A percentile compares a stretch with the other conserved stretches of the same genome.
phyloP scores from a whole-genome alignment of 2,113 vertebrate species.

The Bos javanicus region DNA sequence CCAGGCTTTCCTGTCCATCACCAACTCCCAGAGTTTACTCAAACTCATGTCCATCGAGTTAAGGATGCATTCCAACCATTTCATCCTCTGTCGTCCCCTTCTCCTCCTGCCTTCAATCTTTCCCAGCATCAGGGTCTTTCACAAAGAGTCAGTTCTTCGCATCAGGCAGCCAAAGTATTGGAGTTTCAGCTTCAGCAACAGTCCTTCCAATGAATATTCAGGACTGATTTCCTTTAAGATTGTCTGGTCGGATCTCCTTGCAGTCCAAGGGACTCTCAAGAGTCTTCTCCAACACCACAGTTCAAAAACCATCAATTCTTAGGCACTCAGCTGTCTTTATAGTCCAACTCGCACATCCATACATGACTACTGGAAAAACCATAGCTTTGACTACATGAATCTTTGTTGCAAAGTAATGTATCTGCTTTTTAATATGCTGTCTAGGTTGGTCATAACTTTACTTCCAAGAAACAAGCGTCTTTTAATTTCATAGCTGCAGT shows the following conservation, averaged over 20 bases:
- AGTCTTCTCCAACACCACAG: not conserved
- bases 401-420: not conserved
- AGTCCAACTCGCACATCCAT: not conserved
- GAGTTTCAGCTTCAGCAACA: not conserved
- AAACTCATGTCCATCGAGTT: not conserved
- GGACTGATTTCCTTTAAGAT: not conserved
- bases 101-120: not conserved
- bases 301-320: not conserved
- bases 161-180: not conserved
- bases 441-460: not conserved
- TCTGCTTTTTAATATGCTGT: not conserved
- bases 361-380: not conserved
- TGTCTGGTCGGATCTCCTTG: not conserved
- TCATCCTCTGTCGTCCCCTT: not conserved
- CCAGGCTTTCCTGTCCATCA: not conserved
- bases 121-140: not conserved
- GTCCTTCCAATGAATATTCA: not conserved
- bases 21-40: not conserved
- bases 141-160: not conserved
- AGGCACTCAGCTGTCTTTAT: not conserved
- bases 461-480: not conserved
- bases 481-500: not conserved
- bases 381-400: not conserved
- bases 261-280: not conserved
- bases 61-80: not conserved